Evolutionary conservation across 2,797 vertebrate genomes (phyloP), one percentile per base, ranked within the genome.

Genomic region (Lepilemur ruficaudatus): DNA sequence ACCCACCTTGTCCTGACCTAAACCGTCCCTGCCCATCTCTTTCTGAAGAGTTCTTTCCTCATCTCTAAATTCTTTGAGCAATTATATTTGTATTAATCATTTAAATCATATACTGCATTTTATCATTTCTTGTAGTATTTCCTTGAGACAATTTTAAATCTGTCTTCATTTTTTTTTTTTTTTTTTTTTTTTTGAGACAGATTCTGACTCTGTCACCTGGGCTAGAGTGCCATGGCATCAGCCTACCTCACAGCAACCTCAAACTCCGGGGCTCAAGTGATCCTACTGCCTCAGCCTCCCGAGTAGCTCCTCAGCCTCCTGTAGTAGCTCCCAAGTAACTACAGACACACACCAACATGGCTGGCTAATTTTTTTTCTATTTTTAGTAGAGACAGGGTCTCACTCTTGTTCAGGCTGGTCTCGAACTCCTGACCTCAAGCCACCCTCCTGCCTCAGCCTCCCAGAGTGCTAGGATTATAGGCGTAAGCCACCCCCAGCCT

Each of bases 51-150:
- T 3, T 59, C 52, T 75, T 83, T 75, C 43, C 23, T 3, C 35
- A 79, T 43, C 22, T 92, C 67, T 91, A 50, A 91, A 89, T 89
- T 91, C 75, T 79, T 72, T 52, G 35, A 91, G 63, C 9, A 90
- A 91, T 65, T 72, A 57, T 32, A 8, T 18, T 46, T 35, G 70
- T 30, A 69, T 72, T 63, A 92, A 43, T 50, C 70, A 96, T 59
- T 65, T 90, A 65, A 94, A 88, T 75, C 57, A 55, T 32, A 92
- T 35, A 35, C 30, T 91, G 11, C 11, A 89, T 72, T 94, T 72
- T 83, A 23, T 72, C 59, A 82, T 48, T 93, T 94, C 48, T 61
- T 70, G 11, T 32, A 52, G 43, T 76, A 35, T 72, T 93, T 81
- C 67, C 67, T 67, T 72, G 67, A 92, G 85, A 32, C 59, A 61